These are phyloP conservation scores for Erythrolamprus reginae DNA, from an alignment of 2,113 vertebrate species.

Conservation along the genomic window DNA sequence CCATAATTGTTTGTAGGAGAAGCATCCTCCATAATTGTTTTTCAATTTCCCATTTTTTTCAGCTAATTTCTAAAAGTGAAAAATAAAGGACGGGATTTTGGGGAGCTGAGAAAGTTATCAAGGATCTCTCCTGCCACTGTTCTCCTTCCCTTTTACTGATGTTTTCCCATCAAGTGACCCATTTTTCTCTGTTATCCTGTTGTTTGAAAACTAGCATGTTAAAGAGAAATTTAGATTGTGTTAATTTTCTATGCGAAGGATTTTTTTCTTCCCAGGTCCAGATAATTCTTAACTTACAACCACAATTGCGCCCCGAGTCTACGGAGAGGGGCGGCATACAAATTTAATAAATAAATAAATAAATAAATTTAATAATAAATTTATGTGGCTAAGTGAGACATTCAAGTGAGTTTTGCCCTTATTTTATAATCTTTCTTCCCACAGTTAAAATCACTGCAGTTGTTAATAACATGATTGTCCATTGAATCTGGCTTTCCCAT, in stretches of 20 bases:
- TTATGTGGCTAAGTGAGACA: not conserved
- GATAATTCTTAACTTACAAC: not conserved
- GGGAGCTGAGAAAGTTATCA: not conserved
- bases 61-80: not conserved
- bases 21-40: not conserved
- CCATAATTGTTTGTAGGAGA: too few relatives aligned
- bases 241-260: not conserved
- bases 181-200: not conserved
- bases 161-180: not conserved
- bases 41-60: too few relatives aligned
- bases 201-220: not conserved
- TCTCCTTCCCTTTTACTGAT: too few relatives aligned
- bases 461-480: too few relatives aligned
- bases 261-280: not conserved
- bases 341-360: too few relatives aligned
- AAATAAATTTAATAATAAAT: too few relatives aligned
- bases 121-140: not conserved
- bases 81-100: not conserved
- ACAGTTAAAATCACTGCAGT: not conserved
- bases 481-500: not conserved
- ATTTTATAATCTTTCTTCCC: not conserved
- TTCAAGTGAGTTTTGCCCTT: not conserved
- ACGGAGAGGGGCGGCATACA: too few relatives aligned
- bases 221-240: not conserved
- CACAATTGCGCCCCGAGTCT: too few relatives aligned